Conservation (phyloP, 2,797 vertebrate genomes). For the Darevskia nairensis region DNA sequence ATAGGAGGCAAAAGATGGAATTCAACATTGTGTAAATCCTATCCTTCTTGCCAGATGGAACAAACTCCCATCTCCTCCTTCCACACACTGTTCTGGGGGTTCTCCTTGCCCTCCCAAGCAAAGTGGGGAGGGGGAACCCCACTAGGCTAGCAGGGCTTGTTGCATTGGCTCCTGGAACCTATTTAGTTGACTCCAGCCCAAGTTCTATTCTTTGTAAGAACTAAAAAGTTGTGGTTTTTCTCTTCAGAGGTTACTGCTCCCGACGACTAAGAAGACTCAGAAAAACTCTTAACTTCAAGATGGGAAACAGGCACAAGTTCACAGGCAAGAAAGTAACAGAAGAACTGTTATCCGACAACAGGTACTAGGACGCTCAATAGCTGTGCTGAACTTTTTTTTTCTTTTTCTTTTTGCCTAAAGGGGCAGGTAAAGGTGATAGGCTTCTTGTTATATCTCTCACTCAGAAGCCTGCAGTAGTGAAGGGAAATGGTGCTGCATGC, state of each 20-base stretch:
- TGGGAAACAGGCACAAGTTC: slow-evolving; percentile 98
- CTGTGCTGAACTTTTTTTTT: neutral
- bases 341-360: slow-evolving; percentile 94
- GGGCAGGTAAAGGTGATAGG: neutral
- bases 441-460: neutral
- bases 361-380: slow-evolving; percentile 74
- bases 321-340: slow-evolving; percentile 96
- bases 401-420: neutral
- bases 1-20: no score
- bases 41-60: no score
- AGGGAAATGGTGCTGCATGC: neutral
- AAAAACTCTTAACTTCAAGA: slow-evolving; percentile 96
- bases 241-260: slow-evolving; percentile 93
- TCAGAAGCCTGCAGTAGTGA: neutral
- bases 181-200: no score
- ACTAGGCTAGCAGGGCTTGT: no score
- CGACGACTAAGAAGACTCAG: slow-evolving; percentile 92
- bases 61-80: no score
- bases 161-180: no score
- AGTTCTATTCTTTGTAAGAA: slow-evolving; percentile 7
- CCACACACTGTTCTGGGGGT: no score
- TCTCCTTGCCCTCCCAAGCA: no score
- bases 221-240: slow-evolving; percentile 21
- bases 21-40: no score
- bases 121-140: no score